Evolutionary conservation across 2,113 vertebrate species (phyloP).

Genomic region (Maylandia zebra): DNA sequence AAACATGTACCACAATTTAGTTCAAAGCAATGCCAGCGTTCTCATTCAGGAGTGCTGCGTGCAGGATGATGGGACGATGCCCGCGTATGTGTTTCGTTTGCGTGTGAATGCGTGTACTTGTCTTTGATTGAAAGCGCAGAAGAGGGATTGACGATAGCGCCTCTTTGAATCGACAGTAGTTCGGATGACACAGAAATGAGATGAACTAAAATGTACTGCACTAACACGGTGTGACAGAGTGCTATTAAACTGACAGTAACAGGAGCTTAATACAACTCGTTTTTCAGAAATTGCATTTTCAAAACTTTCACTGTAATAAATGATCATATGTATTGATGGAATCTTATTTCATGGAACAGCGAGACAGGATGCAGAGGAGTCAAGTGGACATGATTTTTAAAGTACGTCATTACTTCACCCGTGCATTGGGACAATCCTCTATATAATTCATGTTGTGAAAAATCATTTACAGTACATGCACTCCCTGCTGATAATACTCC

Average conservation of each 20-base stretch:
- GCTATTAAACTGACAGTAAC: background rate
- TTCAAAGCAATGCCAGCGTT: constrained; percentile 17
- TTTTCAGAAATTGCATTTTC: constrained; percentile 2
- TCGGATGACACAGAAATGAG: background rate
- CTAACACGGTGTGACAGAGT: background rate
- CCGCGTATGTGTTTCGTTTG: background rate
- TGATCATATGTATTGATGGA: background rate
- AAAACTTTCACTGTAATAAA: background rate
- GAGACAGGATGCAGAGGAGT: background rate
- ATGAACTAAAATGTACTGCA: background rate
- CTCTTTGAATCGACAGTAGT: background rate
- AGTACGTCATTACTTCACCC: background rate
- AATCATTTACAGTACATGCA: background rate
- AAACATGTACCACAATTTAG: background rate
- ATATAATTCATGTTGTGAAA: background rate
- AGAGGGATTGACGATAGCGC: background rate
- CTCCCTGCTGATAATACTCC: background rate
- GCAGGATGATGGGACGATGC: constrained; percentile 3
- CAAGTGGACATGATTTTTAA: background rate
- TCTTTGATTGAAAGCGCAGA: background rate
- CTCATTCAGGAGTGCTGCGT: constrained; percentile 1
- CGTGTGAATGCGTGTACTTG: background rate
- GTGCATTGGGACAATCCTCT: constrained; percentile 18
- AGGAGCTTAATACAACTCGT: constrained; percentile 6
- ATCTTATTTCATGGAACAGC: background rate